These are phyloP conservation scores for Papilio dardanus DNA, from an alignment of 1,140 invertebrate species.

Conservation along the genomic window DNA sequence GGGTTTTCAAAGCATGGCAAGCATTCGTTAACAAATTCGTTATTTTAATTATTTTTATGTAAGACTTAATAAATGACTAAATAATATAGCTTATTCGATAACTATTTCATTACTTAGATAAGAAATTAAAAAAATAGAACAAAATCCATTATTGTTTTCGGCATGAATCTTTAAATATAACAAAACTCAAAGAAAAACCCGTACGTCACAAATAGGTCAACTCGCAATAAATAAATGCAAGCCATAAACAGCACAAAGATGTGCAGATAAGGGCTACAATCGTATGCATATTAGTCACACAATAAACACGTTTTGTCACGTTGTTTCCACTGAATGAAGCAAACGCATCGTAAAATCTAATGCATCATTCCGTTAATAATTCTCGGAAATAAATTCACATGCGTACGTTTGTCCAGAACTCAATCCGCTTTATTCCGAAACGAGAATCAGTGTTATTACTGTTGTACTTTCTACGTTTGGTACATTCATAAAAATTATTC, in stretches of 20 bases:
- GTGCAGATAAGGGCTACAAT: constrained; percentile 13
- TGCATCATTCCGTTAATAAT: background rate
- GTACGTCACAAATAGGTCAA: constrained; percentile 2
- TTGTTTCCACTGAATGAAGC: constrained; percentile 22
- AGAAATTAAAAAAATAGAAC: background rate
- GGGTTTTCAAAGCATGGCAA: too few species aligned
- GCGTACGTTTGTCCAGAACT: background rate
- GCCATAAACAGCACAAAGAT: background rate
- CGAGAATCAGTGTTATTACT: background rate
- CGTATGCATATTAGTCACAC: constrained; percentile 17
- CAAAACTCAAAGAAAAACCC: background rate
- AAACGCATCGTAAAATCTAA: background rate
- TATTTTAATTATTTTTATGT: too few species aligned
- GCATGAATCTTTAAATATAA: background rate
- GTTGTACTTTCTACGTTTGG: too few species aligned
- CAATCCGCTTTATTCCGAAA: too few species aligned
- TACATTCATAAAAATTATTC: too few species aligned
- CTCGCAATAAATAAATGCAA: background rate
- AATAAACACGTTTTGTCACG: constrained; percentile 15
- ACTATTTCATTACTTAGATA: too few species aligned
- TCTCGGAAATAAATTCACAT: background rate
- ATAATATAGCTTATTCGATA: too few species aligned
- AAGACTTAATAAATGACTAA: too few species aligned
- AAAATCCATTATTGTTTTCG: background rate
- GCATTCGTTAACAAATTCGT: too few species aligned